Conservation (phyloP, 1,140 invertebrate species). For the Caerostris extrusa region DNA sequence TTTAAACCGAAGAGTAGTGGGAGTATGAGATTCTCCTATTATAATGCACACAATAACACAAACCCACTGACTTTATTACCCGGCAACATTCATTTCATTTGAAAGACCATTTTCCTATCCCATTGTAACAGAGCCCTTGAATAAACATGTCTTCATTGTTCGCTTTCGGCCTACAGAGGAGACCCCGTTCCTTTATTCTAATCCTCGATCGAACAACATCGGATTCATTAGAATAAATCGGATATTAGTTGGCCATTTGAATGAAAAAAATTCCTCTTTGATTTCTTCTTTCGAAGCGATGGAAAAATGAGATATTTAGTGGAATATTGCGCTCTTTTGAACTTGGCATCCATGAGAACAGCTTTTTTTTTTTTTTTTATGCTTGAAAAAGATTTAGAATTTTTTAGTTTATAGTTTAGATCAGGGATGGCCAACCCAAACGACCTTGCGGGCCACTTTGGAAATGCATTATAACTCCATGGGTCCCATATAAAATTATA, state of each 20-base stretch:
- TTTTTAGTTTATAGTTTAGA: no score
- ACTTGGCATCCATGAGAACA: not conserved
- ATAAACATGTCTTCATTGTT: constrained; percentile 21
- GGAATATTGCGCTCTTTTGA: not conserved
- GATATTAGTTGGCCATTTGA: not conserved
- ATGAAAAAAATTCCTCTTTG: not conserved
- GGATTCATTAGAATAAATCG: constrained; percentile 27
- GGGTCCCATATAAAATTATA: no score
- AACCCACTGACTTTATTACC: constrained; percentile 35
- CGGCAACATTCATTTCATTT: not conserved
- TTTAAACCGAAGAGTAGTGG: not conserved
- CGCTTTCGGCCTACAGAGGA: not conserved
- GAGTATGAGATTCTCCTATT: constrained; percentile 8
- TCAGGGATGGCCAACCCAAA: no score
- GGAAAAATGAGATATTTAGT: not conserved
- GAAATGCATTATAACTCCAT: no score
- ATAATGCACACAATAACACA: not conserved
- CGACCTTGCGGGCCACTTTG: no score
- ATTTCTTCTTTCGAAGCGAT: not conserved
- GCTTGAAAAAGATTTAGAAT: not conserved
- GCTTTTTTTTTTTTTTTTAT: not conserved
- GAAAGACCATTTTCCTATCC: constrained; percentile 3
- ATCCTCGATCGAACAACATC: not conserved
- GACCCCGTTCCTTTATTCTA: not conserved
- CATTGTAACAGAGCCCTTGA: constrained; percentile 6